A percentile compares a stretch with the other conserved stretches of the same genome.
phyloP scores from a whole-genome alignment of 2,113 vertebrate genomes.

The Sinocyclocheilus anshuiensis region DNA sequence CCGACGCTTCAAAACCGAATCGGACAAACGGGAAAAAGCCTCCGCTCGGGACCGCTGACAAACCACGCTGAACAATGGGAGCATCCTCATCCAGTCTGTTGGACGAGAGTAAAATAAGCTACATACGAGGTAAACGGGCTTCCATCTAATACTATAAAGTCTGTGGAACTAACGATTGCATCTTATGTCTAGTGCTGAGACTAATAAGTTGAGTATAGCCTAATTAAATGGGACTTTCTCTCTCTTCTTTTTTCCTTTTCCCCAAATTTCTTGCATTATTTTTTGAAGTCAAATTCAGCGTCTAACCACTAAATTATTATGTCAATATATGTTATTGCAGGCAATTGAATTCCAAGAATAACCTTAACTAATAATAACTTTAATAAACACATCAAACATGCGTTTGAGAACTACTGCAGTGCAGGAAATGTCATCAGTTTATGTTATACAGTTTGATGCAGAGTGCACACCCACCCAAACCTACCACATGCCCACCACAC shows the following conservation, averaged over 20 bases:
- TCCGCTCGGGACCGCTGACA: constrained; percentile 20
- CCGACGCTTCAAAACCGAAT: constrained; percentile 12
- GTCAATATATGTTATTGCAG: neutral
- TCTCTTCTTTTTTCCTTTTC: neutral
- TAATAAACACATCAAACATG: neutral
- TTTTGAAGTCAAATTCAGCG: neutral
- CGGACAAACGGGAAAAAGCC: constrained; percentile 25
- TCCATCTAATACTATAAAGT: neutral
- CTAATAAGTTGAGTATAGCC: neutral
- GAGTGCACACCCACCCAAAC: neutral
- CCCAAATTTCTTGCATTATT: neutral
- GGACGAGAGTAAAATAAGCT: constrained; percentile 57
- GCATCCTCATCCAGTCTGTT: constrained; percentile 57
- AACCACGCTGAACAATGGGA: constrained; percentile 53
- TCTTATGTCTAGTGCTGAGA: neutral
- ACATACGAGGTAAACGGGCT: constrained; percentile 55
- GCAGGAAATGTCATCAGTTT: neutral
- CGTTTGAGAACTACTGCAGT: neutral
- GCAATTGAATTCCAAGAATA: neutral
- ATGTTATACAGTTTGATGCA: neutral
- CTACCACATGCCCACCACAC: neutral
- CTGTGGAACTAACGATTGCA: neutral
- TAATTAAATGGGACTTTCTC: neutral
- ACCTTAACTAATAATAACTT: neutral
- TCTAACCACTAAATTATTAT: neutral